Base-by-base conservation (phyloP, 2,797 vertebrate genomes). In the Tragelaphus eurycerus region DNA sequence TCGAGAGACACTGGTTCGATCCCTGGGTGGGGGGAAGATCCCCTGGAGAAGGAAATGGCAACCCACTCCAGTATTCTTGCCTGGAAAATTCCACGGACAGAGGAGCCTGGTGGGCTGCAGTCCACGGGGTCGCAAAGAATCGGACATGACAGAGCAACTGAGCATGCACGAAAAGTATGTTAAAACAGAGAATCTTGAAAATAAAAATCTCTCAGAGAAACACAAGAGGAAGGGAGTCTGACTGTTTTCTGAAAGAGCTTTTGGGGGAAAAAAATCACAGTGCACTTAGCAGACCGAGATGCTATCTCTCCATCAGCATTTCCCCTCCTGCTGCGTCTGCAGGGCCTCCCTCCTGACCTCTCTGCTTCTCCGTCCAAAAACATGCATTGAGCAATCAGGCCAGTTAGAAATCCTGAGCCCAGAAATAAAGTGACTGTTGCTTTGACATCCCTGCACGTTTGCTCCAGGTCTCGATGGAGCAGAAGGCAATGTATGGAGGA, bases 351-450 rank as follows among this genome's bases (percentile, higher is more conserved):
- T 60, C 7, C 60, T 43, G 64, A 31, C 81, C 52, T 21, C 31
- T 19, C 29, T 2, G 43, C 29, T 25, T 31, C 86, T 21, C 23
- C 0, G 8, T 71, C 98, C 96, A 96, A 97, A 97, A 94, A 97
- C 0, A 15, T 8, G 84, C 79, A 21, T 98, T 99, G 98, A 98
- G 98, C 98, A 99, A 98, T 98, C 3, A 12, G 52, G 78, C 91
- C 98, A 98, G 98, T 98, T 98, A 95, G 97, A 97, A 97, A 97
- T 86, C 16, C 96, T 31, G 81, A 97, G 96, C 97, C 98, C 98
- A 98, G 98, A 98, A 98, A 98, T 98, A 98, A 98, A 98, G 96
- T 82, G 97, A 98, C 98, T 98, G 98, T 98, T 98, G 97, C 97
- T 90, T 93, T 92, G 98, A 92, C 87, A 97, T 94, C 86, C 67